Percentiles rank a stretch among this genome's conserved stretches.
Evolutionary conservation across 2,888 invertebrate species (phyloP).

Genomic region (Sipha maydis): DNA sequence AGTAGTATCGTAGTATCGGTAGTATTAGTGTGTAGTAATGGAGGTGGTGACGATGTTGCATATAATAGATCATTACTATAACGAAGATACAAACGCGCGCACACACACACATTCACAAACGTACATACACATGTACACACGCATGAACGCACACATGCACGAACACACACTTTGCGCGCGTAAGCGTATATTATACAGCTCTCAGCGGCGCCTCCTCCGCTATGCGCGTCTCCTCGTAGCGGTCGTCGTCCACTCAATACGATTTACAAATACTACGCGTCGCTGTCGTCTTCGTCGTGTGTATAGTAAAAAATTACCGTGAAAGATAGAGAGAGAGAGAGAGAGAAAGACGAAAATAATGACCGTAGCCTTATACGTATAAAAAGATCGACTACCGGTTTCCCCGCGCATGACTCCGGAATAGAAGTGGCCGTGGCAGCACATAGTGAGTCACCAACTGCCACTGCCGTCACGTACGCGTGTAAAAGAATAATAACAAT

Average conservation of each 20-base stretch:
- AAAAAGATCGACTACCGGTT: conserved; percentile 29
- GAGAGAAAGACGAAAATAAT: background rate
- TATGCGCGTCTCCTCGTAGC: background rate
- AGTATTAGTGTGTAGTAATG: background rate
- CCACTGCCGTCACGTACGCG: too few species aligned
- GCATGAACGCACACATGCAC: background rate
- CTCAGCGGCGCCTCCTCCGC: background rate
- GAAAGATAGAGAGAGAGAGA: conserved; percentile 12
- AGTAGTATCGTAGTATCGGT: background rate
- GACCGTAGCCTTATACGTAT: background rate
- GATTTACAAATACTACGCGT: background rate
- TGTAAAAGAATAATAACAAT: background rate
- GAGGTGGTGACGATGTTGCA: background rate
- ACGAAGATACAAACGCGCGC: background rate
- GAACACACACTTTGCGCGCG: background rate
- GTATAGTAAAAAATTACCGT: background rate
- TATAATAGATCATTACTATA: background rate
- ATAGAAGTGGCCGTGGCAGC: background rate
- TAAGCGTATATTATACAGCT: background rate
- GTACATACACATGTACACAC: background rate
- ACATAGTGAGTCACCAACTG: background rate
- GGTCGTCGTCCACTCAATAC: background rate
- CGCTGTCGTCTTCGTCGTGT: background rate
- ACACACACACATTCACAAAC: background rate
- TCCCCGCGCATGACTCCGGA: background rate